These are phyloP conservation scores for Hucho hucho DNA, from an alignment of 2,113 vertebrate genomes.

Conservation along the genomic window DNA sequence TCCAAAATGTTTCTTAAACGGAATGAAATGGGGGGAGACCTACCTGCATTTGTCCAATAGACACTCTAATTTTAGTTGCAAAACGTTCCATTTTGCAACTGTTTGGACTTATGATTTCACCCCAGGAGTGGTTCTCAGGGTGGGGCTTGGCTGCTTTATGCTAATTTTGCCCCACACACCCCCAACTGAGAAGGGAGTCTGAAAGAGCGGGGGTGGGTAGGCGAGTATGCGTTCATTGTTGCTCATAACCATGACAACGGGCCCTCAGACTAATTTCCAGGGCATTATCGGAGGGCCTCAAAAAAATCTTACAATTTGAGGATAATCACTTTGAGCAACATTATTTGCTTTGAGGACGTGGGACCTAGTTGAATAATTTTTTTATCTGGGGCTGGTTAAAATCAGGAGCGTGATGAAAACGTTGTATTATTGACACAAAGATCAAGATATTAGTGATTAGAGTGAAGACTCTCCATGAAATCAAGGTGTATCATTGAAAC, in stretches of 20 bases:
- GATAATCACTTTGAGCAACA: slow-evolving; percentile 26
- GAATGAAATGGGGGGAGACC: no score
- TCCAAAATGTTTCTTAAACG: no score
- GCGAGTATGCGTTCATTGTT: slow-evolving; percentile 33
- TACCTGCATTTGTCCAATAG: no score
- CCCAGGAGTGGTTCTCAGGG: slow-evolving; percentile 30
- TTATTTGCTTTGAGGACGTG: slow-evolving; percentile 24
- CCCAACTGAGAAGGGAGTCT: slow-evolving; percentile 17
- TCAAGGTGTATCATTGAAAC: not conserved
- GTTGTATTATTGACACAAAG: not conserved
- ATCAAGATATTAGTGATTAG: not conserved
- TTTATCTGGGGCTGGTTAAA: not conserved
- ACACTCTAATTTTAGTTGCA: no score
- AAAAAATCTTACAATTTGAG: slow-evolving; percentile 14
- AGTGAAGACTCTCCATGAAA: not conserved
- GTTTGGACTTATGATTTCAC: no score
- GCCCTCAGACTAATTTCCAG: slow-evolving; percentile 25
- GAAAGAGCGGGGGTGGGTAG: slow-evolving; percentile 14
- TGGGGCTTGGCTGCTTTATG: slow-evolving; percentile 5
- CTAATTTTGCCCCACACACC: slow-evolving; percentile 23
- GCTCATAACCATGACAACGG: slow-evolving; percentile 35
- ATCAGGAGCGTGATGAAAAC: not conserved
- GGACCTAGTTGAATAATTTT: not conserved
- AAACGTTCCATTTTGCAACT: no score
- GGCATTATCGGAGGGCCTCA: slow-evolving; percentile 9